Percentiles rank a stretch among this genome's conserved stretches.
Evolutionary conservation across 2,888 invertebrate genomes (phyloP).

Genomic region (Eupithecia subumbrata): DNA sequence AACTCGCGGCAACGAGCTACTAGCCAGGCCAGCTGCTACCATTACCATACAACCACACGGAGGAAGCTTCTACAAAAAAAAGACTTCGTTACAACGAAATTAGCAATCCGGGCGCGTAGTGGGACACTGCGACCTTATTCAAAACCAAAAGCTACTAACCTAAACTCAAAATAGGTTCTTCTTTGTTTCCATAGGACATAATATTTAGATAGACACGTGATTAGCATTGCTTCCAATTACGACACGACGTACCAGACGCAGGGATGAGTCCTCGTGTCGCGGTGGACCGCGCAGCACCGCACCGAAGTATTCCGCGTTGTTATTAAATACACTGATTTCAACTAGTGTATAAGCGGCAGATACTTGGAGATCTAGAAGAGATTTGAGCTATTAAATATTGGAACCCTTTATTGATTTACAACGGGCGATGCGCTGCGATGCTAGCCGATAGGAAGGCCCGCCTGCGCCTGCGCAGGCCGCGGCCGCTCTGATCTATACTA

Average conservation of each 20-base stretch:
- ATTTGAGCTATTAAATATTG: slow-evolving; percentile 26
- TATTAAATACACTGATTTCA: not conserved
- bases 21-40: not conserved
- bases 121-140: too few relatives aligned
- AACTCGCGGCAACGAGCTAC: slow-evolving; percentile 45
- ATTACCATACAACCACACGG: not conserved
- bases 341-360: not conserved
- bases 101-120: too few relatives aligned
- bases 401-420: slow-evolving; percentile 73
- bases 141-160: too few relatives aligned
- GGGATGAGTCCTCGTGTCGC: not conserved
- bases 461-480: slow-evolving; percentile 1
- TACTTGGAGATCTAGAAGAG: not conserved
- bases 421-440: slow-evolving; percentile 51
- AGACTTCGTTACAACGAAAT: not conserved
- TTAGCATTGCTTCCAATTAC: too few relatives aligned
- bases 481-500: slow-evolving; percentile 4
- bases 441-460: slow-evolving; percentile 40
- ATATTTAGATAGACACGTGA: too few relatives aligned
- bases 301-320: too few relatives aligned
- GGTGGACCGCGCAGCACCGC: too few relatives aligned
- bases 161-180: too few relatives aligned
- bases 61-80: not conserved
- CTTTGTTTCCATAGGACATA: too few relatives aligned
- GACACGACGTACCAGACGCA: not conserved